A percentile compares a stretch with the other conserved stretches of the same genome.
These are phyloP conservation scores for Cryptoprocta ferox DNA, from an alignment of 2,797 vertebrate genomes.

Conservation along the genomic window DNA sequence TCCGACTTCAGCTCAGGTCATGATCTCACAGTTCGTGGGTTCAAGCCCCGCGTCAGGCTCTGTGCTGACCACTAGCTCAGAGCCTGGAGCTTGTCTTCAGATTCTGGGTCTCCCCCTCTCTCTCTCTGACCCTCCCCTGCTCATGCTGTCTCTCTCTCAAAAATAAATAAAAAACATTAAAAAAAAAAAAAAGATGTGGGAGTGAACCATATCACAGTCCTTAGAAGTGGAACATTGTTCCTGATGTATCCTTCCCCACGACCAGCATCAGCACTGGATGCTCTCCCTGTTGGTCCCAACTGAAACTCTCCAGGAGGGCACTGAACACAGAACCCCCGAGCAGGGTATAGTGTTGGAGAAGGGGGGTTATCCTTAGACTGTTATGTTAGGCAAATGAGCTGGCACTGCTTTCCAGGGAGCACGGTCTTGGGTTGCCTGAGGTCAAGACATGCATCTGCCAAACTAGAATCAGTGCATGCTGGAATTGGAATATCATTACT, in stretches of 20 bases:
- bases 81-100: too few species aligned
- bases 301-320: background rate
- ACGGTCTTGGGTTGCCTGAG: constrained; percentile 60
- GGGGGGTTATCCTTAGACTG: background rate
- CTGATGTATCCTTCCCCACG: background rate
- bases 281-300: background rate
- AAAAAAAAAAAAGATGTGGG: background rate
- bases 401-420: constrained; percentile 57
- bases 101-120: too few species aligned
- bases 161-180: too few species aligned
- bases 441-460: constrained; percentile 73
- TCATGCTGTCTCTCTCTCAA: too few species aligned
- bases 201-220: background rate
- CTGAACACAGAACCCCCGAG: constrained; percentile 46
- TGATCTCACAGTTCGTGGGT: too few species aligned
- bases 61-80: too few species aligned
- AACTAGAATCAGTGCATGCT: constrained; percentile 73
- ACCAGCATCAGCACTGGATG: background rate
- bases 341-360: background rate
- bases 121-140: too few species aligned
- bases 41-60: too few species aligned
- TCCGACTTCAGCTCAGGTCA: too few species aligned
- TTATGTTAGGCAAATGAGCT: constrained; percentile 79
- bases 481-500: constrained; percentile 79
- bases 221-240: background rate